These are phyloP conservation scores for Hydropsyche tenuis DNA, from an alignment of 1,140 invertebrate species.

Conservation along the genomic window DNA sequence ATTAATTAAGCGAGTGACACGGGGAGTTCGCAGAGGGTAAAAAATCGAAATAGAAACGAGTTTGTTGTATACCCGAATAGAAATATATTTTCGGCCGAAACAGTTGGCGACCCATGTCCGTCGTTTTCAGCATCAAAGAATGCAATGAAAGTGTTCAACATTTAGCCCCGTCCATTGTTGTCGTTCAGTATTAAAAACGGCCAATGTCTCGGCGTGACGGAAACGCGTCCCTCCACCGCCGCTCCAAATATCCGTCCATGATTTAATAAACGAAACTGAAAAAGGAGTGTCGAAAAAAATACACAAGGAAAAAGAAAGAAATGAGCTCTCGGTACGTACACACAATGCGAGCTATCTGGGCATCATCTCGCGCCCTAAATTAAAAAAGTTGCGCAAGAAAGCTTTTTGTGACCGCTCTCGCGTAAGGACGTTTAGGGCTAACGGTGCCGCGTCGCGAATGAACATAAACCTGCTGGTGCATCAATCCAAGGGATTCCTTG, in stretches of 20 bases:
- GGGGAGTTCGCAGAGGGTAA: not conserved
- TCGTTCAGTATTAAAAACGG: slow-evolving; percentile 24
- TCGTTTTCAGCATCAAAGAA: not conserved
- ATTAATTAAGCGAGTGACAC: no score
- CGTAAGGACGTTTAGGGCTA: slow-evolving; percentile 7
- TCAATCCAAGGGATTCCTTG: not conserved
- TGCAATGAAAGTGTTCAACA: slow-evolving; percentile 39
- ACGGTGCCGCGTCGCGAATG: not conserved
- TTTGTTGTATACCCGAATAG: no score
- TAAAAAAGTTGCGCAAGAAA: slow-evolving; percentile 35
- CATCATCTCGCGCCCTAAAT: slow-evolving; percentile 30
- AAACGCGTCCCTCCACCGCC: slow-evolving; percentile 22
- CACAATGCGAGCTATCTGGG: slow-evolving; percentile 20
- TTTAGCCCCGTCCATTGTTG: slow-evolving; percentile 34
- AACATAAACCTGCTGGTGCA: slow-evolving; percentile 18
- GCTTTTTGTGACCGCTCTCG: slow-evolving; percentile 29
- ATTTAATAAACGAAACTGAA: slow-evolving; percentile 33
- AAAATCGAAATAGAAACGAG: no score
- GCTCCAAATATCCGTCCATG: slow-evolving; percentile 30
- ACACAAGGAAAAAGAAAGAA: not conserved
- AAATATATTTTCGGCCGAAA: not conserved
- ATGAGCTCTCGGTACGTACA: not conserved
- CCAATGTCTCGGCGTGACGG: slow-evolving; percentile 35
- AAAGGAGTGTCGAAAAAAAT: no score
- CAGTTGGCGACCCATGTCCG: slow-evolving; percentile 16